These are phyloP conservation scores for Nephrocerus scutellatus DNA, from an alignment of 2,888 invertebrate genomes.

Conservation along the genomic window DNA sequence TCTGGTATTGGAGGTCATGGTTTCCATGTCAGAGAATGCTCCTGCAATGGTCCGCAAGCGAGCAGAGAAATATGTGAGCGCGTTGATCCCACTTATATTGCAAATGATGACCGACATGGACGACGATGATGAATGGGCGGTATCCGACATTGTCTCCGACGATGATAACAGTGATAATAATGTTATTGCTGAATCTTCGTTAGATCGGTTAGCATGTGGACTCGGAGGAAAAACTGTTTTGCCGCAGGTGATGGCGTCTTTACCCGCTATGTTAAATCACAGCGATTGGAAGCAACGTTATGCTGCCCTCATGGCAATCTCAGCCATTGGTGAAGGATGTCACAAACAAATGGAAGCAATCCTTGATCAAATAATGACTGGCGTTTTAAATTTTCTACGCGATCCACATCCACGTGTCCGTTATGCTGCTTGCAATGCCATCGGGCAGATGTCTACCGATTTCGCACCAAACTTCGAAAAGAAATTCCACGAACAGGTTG, in stretches of 20 bases:
- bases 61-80: conserved; percentile 73
- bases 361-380: conserved; percentile 87
- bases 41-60: conserved; percentile 95
- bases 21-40: conserved; percentile 80
- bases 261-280: conserved; percentile 80
- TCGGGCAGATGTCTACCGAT: conserved; percentile 98
- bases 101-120: conserved; percentile 94
- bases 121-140: conserved; percentile 84
- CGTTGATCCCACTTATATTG: conserved; percentile 75
- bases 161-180: conserved; percentile 94
- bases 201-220: conserved; percentile 96
- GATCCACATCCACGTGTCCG: conserved; percentile 61
- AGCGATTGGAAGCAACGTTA: conserved; percentile 84
- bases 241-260: conserved; percentile 75
- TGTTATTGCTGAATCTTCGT: conserved; percentile 90
- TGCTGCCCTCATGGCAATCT: conserved; percentile 97
- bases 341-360: conserved; percentile 96
- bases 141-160: conserved; percentile 78
- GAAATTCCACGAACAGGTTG: conserved; percentile 93
- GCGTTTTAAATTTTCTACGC: conserved; percentile 75
- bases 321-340: conserved; percentile 97
- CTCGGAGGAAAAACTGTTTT: conserved; percentile 88
- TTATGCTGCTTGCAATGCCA: conserved; percentile 96
- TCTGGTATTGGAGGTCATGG: conserved; percentile 79
- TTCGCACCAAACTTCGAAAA: conserved; percentile 96